Conservation (phyloP, 2,797 vertebrate genomes). For the Prionace glauca region DNA sequence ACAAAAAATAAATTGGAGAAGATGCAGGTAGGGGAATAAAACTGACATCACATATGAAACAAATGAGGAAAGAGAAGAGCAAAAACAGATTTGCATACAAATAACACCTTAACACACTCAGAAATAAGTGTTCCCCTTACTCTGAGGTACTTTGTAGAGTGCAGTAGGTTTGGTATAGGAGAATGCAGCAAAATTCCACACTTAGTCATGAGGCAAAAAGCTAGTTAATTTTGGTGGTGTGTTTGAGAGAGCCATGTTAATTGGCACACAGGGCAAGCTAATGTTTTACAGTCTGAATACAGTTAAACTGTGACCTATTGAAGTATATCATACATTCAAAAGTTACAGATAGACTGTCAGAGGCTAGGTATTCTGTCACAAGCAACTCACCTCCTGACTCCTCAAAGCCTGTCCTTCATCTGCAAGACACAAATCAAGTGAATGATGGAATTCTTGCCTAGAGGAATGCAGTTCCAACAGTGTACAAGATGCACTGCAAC, state of each 20-base stretch:
- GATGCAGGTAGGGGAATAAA: not conserved
- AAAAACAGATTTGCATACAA: not conserved
- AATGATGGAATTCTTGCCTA: not conserved
- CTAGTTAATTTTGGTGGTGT: not conserved
- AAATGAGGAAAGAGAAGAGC: not conserved
- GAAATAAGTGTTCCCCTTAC: not conserved
- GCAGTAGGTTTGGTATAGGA: not conserved
- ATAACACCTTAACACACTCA: not conserved
- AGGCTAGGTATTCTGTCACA: not conserved
- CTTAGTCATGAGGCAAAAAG: not conserved
- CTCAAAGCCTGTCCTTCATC: not conserved
- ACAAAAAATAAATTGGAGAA: not conserved
- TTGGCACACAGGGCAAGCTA: not conserved
- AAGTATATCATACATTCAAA: not conserved
- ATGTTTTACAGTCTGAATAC: not conserved
- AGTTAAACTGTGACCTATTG: not conserved
- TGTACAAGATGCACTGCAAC: not conserved
- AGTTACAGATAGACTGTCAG: not conserved
- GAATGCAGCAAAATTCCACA: not conserved
- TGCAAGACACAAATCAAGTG: not conserved
- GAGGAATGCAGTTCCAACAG: not conserved
- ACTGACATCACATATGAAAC: not conserved
- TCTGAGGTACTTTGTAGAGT: not conserved
- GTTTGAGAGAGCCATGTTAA: not conserved
- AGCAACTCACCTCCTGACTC: not conserved